Evolutionary conservation across 2,113 vertebrate species (phyloP), one percentile per base, ranked within the genome.

Genomic region (Rhadina sibilatrix): DNA sequence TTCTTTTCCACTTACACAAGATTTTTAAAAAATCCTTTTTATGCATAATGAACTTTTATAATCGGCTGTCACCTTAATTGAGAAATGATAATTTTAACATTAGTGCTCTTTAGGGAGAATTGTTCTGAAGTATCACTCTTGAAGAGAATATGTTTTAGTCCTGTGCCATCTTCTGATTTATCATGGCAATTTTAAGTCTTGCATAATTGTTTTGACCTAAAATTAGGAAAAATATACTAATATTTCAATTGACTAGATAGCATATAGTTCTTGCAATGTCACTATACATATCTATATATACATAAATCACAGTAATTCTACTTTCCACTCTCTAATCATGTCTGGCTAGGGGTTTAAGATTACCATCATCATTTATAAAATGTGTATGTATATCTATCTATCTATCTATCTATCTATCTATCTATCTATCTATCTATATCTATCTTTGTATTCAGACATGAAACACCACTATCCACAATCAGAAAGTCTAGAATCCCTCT

Each of bases 31-130:
- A 64, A 76, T 6, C 9, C 6, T 5, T 71, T 40, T n/a, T 60
- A 59, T 57, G 27, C 57, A 57, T 80, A 63, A 80, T 85, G 31
- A 91, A 64, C 42, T 53, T 95, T 38, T 65, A 40, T 50, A 85
- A 70, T 87, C 10, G 5, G 2, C 37, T 69, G 61, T 60, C 61
- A 76, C 24, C 6, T 92, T 85, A 91, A 63, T 17, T 80, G 66
- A 92, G 38, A 91, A 93, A 93, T 46, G 22, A 56, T 68, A 35
- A 69, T 76, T 91, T 90, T 88, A 90, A 69, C 7, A 52, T 76
- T 85, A 71, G n/a, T 28, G 13, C 38, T 22, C 54, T 90, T 90
- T 28, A 84, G 50, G 66, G 37, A 72, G 89, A 87, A 61, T 65
- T 83, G 8, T 69, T 72, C 53, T 80, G 57, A 94, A 79, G n/a